Evolutionary conservation across 2,888 invertebrate species (phyloP).

Genomic region (Acanthacorydalis orientalis): DNA sequence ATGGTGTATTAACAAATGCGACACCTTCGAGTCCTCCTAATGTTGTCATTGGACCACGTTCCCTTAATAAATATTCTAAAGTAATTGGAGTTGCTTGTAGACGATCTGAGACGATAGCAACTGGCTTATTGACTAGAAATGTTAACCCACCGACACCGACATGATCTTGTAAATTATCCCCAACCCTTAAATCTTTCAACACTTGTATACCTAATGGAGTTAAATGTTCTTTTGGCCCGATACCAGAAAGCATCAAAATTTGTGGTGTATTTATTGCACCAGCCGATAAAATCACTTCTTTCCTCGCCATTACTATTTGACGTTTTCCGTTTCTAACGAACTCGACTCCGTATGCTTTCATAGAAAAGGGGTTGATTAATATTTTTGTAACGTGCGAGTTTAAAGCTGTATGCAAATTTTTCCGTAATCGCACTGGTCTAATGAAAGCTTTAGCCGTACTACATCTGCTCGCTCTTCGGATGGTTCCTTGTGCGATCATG

Average conservation of each 20-base stretch:
- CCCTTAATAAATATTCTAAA: constrained; percentile 62
- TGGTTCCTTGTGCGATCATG: constrained; percentile 70
- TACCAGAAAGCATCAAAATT: constrained; percentile 77
- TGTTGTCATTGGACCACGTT: constrained; percentile 72
- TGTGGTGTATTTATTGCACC: constrained; percentile 88
- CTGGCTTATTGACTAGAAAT: constrained; percentile 66
- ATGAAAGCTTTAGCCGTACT: constrained; percentile 80
- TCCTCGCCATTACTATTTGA: constrained; percentile 52
- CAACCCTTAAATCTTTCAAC: constrained; percentile 57
- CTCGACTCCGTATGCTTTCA: constrained; percentile 65
- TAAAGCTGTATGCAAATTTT: constrained; percentile 66
- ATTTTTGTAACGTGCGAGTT: constrained; percentile 63
- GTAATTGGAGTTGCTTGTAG: constrained; percentile 60
- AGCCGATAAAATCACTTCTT: constrained; percentile 75
- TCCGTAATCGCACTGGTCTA: constrained; percentile 54
- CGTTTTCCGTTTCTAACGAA: constrained; percentile 56
- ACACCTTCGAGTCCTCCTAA: constrained; percentile 77
- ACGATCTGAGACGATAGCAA: constrained; percentile 64
- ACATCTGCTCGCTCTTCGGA: constrained; percentile 61
- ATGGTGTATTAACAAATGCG: constrained; percentile 73
- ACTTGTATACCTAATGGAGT: constrained; percentile 46
- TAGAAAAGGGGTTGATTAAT: constrained; percentile 54
- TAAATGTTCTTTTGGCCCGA: constrained; percentile 57
- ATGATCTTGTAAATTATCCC: constrained; percentile 76
- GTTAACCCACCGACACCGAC: constrained; percentile 73